Percentiles rank a stretch among this genome's conserved stretches.
These are phyloP conservation scores for Crotalus horridus DNA, from an alignment of 2,113 vertebrate species.

Conservation along the genomic window DNA sequence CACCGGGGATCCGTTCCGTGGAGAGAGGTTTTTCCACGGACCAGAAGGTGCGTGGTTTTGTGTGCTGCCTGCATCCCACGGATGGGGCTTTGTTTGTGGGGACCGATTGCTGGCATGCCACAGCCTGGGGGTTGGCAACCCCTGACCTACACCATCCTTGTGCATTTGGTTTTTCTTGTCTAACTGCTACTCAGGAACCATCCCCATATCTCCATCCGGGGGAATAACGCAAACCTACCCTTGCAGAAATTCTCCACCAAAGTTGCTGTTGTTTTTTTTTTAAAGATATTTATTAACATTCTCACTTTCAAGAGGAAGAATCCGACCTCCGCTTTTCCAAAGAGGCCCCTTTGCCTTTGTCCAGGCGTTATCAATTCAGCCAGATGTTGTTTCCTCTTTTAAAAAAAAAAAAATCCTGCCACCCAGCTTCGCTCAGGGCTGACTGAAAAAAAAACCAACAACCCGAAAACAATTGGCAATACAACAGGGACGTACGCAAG, in stretches of 20 bases:
- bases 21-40: too few species aligned
- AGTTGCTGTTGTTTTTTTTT: background rate
- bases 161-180: background rate
- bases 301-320: background rate
- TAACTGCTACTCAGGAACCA: background rate
- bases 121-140: too few species aligned
- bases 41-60: too few species aligned
- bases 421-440: background rate
- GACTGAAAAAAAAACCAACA: too few species aligned
- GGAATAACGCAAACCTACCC: background rate
- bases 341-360: background rate
- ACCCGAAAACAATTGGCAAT: background rate
- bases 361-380: background rate
- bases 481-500: background rate
- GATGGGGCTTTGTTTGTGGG: too few species aligned
- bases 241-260: background rate
- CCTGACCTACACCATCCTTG: background rate
- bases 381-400: background rate
- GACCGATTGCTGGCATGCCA: too few species aligned
- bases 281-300: slow-evolving; percentile 8
- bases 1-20: too few species aligned
- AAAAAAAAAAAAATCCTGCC: background rate
- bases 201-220: background rate
- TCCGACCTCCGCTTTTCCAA: background rate
- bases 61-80: too few species aligned